phyloP scores from a whole-genome alignment of 2,113 vertebrate species.

The Pteruthius melanotis region DNA sequence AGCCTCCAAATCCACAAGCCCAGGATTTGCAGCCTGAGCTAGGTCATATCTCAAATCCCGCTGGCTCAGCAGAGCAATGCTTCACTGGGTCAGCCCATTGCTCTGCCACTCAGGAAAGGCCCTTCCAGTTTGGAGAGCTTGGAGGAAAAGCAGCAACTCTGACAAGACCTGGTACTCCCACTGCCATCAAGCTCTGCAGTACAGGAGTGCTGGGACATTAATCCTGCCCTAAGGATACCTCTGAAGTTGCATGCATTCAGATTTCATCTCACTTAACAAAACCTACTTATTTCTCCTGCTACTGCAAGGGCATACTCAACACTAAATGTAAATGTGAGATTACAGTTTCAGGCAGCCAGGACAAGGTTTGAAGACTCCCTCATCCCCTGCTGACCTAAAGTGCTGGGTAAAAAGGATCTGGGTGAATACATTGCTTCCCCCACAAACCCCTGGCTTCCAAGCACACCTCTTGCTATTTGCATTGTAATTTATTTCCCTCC shows the following conservation, averaged over 20 bases:
- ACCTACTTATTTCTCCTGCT: background rate
- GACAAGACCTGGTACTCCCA: background rate
- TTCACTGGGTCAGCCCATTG: background rate
- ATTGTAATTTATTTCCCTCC: background rate
- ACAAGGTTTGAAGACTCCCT: background rate
- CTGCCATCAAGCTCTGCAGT: background rate
- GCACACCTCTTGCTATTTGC: background rate
- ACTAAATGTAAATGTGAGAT: background rate
- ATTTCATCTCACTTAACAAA: constrained; percentile 5
- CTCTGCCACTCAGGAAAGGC: background rate
- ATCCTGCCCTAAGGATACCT: constrained; percentile 11
- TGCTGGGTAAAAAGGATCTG: background rate
- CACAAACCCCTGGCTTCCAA: background rate
- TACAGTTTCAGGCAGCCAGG: background rate
- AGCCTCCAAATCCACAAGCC: background rate
- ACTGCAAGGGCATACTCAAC: background rate
- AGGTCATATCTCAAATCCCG: background rate
- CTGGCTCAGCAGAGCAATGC: background rate
- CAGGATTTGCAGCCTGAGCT: background rate
- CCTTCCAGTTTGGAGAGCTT: background rate
- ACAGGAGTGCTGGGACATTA: background rate
- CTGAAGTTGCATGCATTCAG: background rate
- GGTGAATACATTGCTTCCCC: background rate
- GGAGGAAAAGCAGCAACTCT: background rate
- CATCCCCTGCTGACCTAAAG: background rate